Conservation (phyloP, 2,113 vertebrate genomes). For the Redunca redunca region DNA sequence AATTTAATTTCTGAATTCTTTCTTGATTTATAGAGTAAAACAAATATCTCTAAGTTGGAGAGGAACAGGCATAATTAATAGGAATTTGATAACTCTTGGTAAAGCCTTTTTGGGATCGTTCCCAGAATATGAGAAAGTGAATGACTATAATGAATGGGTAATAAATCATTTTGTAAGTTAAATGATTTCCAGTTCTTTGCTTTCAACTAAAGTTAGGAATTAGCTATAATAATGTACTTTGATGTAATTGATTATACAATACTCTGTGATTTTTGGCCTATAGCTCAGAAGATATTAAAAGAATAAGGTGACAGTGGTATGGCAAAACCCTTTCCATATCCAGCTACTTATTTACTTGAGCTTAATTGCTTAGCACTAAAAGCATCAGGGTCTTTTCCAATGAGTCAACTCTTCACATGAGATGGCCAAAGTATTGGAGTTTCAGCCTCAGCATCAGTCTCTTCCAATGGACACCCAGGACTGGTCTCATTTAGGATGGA, state of each 20-base stretch:
- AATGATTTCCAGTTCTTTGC: background rate
- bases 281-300: background rate
- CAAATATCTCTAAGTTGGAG: background rate
- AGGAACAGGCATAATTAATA: constrained; percentile 1
- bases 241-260: background rate
- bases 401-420: too few species aligned
- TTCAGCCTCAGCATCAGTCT: too few species aligned
- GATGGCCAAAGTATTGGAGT: too few species aligned
- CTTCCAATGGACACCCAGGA: too few species aligned
- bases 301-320: background rate
- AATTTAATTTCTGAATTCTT: constrained; percentile 26
- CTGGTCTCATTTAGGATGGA: too few species aligned
- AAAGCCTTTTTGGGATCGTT: constrained; percentile 15
- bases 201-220: constrained; percentile 24
- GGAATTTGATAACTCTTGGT: constrained; percentile 31
- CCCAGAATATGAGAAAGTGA: constrained; percentile 31
- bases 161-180: background rate
- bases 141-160: constrained; percentile 17
- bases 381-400: too few species aligned
- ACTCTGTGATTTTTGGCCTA: background rate
- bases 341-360: background rate
- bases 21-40: constrained; percentile 1
- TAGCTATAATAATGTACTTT: background rate
- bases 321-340: background rate
- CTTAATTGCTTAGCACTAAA: background rate